phyloP scores from a whole-genome alignment of 1,140 invertebrate species.

The Lepidurus packardi region DNA sequence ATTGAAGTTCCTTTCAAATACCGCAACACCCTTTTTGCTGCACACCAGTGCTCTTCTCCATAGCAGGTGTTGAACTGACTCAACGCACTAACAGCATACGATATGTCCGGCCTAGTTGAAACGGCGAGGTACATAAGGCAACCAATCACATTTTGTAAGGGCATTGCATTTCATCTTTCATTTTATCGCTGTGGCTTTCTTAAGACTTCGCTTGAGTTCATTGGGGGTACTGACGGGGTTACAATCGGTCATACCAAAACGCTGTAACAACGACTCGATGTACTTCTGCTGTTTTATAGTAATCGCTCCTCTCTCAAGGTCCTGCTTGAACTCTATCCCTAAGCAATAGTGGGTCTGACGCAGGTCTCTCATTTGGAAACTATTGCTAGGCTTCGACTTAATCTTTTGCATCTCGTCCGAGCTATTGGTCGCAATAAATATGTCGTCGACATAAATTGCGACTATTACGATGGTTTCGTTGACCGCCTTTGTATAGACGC shows the following conservation, averaged over 20 bases:
- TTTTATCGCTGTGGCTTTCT: constrained; percentile 31
- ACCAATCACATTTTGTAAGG: constrained; percentile 42
- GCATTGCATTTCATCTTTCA: constrained; percentile 38
- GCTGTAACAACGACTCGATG: constrained; percentile 37
- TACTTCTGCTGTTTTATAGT: constrained; percentile 38
- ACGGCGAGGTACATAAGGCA: constrained; percentile 46
- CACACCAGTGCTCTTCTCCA: constrained; percentile 42
- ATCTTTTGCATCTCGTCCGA: constrained; percentile 36
- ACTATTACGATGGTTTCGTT: constrained; percentile 40
- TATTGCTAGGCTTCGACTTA: constrained; percentile 36
- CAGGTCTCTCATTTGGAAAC: constrained; percentile 38
- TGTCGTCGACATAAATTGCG: constrained; percentile 49
- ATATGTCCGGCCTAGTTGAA: constrained; percentile 48
- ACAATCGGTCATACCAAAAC: constrained; percentile 41
- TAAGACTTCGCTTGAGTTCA: constrained; percentile 39
- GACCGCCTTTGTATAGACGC: constrained; percentile 41
- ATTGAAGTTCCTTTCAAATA: constrained; percentile 46
- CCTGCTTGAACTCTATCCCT: constrained; percentile 41
- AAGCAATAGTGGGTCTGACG: constrained; percentile 37
- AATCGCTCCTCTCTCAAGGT: constrained; percentile 28
- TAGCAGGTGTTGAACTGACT: constrained; percentile 46
- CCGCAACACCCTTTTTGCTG: constrained; percentile 45
- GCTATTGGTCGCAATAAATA: constrained; percentile 39
- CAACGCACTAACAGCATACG: constrained; percentile 45
- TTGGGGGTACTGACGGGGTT: constrained; percentile 41